These are phyloP conservation scores for Thumatha senex DNA, from an alignment of 2,888 invertebrate species.

Conservation along the genomic window DNA sequence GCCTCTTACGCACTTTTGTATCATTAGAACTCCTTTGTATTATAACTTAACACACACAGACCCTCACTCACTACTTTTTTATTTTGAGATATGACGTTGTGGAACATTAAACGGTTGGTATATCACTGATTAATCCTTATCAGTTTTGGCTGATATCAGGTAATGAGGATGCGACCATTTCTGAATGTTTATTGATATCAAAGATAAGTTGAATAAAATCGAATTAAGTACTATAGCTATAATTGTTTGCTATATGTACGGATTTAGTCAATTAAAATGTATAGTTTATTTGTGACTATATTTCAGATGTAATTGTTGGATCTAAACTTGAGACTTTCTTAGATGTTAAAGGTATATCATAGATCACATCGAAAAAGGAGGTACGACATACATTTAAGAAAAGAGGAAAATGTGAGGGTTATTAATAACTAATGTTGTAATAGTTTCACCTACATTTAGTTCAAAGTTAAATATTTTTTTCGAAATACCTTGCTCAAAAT, in stretches of 20 bases:
- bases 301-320: no score
- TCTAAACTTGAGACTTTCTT: no score
- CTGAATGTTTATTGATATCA: conserved; percentile 12
- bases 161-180: conserved; percentile 18
- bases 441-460: no score
- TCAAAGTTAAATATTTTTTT: no score
- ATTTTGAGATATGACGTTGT: conserved; percentile 5
- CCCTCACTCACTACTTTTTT: neutral
- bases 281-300: no score
- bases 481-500: no score
- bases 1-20: neutral
- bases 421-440: no score
- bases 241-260: neutral
- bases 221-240: neutral
- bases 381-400: no score
- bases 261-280: neutral
- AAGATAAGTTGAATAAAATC: conserved; percentile 5
- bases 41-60: neutral
- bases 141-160: conserved; percentile 29
- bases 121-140: conserved; percentile 33
- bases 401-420: no score
- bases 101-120: conserved; percentile 21
- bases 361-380: no score
- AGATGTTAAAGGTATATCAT: no score
- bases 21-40: neutral